Percentiles rank a stretch among this genome's conserved stretches.
These are phyloP conservation scores for Lepidothrix coronata DNA, from an alignment of 2,113 vertebrate genomes.

Conservation along the genomic window DNA sequence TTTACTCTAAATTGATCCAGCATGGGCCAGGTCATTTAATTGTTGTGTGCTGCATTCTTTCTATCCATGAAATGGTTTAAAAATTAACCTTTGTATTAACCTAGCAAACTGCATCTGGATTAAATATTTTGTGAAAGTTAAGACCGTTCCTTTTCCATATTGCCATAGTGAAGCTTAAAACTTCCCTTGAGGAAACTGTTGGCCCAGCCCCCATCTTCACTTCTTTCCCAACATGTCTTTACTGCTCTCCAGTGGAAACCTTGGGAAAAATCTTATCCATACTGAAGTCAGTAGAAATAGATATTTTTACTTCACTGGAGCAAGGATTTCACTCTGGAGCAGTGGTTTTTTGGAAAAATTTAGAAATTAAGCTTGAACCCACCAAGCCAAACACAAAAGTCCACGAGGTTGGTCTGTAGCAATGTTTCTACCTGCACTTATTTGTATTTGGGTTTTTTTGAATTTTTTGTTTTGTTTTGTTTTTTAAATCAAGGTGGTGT, in stretches of 20 bases:
- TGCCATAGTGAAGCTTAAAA: not conserved
- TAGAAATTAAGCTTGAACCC: not conserved
- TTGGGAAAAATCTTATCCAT: slow-evolving; percentile 12
- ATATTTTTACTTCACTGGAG: not conserved
- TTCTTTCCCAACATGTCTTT: slow-evolving; percentile 47
- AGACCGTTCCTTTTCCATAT: not conserved
- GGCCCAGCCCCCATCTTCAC: slow-evolving; percentile 31
- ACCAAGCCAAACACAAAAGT: not conserved
- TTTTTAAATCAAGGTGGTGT: not conserved
- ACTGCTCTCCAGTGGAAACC: slow-evolving; percentile 64
- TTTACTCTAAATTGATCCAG: not conserved
- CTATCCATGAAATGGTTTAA: not conserved
- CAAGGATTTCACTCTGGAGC: not conserved
- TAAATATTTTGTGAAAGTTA: slow-evolving; percentile 41
- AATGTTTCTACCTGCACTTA: not conserved
- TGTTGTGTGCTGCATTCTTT: not conserved
- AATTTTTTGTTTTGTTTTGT: no score
- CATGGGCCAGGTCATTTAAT: not conserved
- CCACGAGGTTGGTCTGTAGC: not conserved
- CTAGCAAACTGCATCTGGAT: slow-evolving; percentile 24
- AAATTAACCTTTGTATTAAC: slow-evolving; percentile 23
- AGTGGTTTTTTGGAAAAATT: not conserved
- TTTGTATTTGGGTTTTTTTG: not conserved
- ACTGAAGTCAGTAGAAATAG: not conserved
- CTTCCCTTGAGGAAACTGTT: slow-evolving; percentile 15